A percentile compares a stretch with the other conserved stretches of the same genome.
phyloP scores from a whole-genome alignment of 1,140 invertebrate genomes.

The Temnothorax longispinosus region DNA sequence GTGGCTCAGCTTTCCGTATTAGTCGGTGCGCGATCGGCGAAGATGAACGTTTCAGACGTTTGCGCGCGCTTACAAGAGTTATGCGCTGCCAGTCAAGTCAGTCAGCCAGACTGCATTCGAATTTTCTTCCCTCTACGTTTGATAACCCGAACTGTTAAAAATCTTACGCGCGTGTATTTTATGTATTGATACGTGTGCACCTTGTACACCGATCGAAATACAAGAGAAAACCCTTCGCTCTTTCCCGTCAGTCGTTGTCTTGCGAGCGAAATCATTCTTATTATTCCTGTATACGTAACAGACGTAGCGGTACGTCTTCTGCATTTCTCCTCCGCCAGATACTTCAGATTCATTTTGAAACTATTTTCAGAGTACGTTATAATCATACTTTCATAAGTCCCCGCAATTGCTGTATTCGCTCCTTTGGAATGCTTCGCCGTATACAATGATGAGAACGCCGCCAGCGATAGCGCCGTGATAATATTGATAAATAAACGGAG shows the following conservation, averaged over 20 bases:
- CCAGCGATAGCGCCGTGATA: not conserved
- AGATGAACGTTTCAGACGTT: constrained; percentile 34
- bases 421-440: not conserved
- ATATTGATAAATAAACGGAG: not conserved
- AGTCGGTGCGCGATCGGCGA: not conserved
- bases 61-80: constrained; percentile 8
- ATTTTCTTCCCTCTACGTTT: not conserved
- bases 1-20: constrained; percentile 1
- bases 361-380: not conserved
- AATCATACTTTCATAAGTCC: not conserved
- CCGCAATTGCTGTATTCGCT: not conserved
- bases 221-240: not conserved
- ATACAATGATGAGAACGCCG: not conserved
- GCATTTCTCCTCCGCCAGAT: not conserved
- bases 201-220: not conserved
- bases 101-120: not conserved
- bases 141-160: not conserved
- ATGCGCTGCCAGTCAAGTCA: not conserved
- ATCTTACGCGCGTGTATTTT: not conserved
- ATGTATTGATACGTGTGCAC: not conserved
- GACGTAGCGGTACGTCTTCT: not conserved
- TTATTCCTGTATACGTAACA: not conserved
- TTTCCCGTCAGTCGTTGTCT: not conserved
- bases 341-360: not conserved
- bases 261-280: not conserved